phyloP scores from a whole-genome alignment of 2,797 vertebrate genomes.

The Pelochelys cantorii region DNA sequence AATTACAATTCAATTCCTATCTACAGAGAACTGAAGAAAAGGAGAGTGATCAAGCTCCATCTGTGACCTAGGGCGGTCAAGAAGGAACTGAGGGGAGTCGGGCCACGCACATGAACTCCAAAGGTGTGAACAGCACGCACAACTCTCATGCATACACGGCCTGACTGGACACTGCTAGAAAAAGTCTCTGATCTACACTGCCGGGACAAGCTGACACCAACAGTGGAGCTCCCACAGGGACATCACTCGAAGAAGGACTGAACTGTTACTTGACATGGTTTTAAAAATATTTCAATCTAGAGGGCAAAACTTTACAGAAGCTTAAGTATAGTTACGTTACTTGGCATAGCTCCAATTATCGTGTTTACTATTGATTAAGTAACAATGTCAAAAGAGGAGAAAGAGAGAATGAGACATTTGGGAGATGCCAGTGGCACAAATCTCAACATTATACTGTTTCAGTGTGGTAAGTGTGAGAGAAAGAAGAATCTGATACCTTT shows the following conservation, averaged over 20 bases:
- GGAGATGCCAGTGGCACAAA: not conserved
- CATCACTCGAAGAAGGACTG: not conserved
- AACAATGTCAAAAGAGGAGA: not conserved
- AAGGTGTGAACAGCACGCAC: no score
- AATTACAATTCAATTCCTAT: no score
- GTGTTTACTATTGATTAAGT: not conserved
- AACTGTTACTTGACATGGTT: not conserved
- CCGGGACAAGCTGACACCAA: no score
- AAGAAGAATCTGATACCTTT: slow-evolving; percentile 85
- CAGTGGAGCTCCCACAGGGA: no score
- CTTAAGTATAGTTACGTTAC: not conserved
- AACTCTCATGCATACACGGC: no score
- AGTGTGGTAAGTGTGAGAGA: not conserved
- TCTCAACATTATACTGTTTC: not conserved
- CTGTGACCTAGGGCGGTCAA: no score
- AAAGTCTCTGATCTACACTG: no score
- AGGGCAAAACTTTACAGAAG: not conserved
- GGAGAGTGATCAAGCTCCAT: no score
- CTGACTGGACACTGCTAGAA: no score
- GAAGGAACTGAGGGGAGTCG: no score
- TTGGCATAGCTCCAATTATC: not conserved
- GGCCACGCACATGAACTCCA: no score
- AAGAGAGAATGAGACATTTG: fast-evolving
- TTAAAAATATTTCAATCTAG: not conserved
- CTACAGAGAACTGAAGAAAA: no score